phyloP scores from a whole-genome alignment of 2,888 invertebrate genomes.

The Phyllotreta striolata region DNA sequence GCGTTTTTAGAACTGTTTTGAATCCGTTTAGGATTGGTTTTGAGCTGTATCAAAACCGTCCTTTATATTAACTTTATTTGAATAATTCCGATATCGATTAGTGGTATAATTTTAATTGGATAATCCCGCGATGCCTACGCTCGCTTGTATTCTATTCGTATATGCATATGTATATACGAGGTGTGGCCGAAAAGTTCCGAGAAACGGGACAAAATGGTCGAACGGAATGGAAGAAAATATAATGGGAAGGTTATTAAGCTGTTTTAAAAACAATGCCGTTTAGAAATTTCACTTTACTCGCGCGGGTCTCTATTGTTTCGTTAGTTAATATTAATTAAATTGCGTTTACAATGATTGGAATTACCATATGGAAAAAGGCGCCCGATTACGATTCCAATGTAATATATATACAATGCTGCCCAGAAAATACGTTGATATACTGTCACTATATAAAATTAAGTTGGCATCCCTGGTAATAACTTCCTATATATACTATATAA shows the following conservation, averaged over 20 bases:
- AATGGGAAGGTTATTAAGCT: slow-evolving; percentile 13
- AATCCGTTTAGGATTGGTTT: too few relatives aligned
- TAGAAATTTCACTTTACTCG: slow-evolving; percentile 18
- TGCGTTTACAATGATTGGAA: slow-evolving; percentile 5
- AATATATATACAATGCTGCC: too few relatives aligned
- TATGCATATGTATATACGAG: background rate
- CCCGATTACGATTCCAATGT: background rate
- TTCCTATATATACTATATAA: too few relatives aligned
- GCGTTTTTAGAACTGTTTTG: too few relatives aligned
- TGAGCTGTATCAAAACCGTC: too few relatives aligned
- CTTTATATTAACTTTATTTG: too few relatives aligned
- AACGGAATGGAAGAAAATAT: slow-evolving; percentile 17
- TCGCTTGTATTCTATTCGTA: slow-evolving; percentile 2
- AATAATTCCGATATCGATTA: too few relatives aligned
- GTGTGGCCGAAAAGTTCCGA: slow-evolving; percentile 21
- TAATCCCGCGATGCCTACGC: slow-evolving; percentile 6
- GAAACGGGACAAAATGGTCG: slow-evolving; percentile 16
- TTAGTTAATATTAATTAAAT: too few relatives aligned
- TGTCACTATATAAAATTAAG: too few relatives aligned
- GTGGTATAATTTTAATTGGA: too few relatives aligned
- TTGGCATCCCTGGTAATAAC: too few relatives aligned
- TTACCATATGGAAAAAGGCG: slow-evolving; percentile 25
- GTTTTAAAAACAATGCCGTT: slow-evolving; percentile 22
- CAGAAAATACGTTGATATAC: too few relatives aligned
- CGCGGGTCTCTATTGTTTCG: background rate